A percentile compares a stretch with the other conserved stretches of the same genome.
Conservation (phyloP, 2,888 invertebrate genomes). For the Sarcophaga subvicina region DNA sequence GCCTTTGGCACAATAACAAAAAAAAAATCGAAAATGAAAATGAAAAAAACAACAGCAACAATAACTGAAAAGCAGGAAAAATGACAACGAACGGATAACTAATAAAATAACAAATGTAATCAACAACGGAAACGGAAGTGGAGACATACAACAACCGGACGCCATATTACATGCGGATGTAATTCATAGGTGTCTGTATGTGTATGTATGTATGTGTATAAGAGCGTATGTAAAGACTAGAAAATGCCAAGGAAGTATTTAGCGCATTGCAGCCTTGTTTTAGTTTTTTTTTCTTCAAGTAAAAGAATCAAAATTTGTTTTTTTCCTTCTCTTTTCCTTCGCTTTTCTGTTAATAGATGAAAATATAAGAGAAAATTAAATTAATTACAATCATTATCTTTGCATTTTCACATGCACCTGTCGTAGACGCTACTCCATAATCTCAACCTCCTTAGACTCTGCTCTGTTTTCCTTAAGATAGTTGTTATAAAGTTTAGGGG, state of each 20-base stretch:
- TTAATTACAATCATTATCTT: conserved; percentile 80
- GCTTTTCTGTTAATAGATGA: conserved; percentile 72
- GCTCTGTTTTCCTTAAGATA: neutral
- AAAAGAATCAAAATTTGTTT: neutral
- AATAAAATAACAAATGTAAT: conserved; percentile 69
- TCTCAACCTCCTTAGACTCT: conserved; percentile 15
- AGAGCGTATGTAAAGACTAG: too few species aligned
- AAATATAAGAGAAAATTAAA: conserved; percentile 80
- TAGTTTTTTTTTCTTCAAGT: conserved; percentile 13
- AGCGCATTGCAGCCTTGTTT: conserved; percentile 77
- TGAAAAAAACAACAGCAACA: conserved; percentile 40
- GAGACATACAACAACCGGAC: conserved; percentile 67
- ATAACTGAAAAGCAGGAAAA: conserved; percentile 36
- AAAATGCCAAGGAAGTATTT: conserved; percentile 74
- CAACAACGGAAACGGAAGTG: conserved; percentile 70
- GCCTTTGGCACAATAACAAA: conserved; percentile 67
- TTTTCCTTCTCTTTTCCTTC: too few species aligned
- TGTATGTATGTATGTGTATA: neutral
- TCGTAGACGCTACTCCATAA: conserved; percentile 35
- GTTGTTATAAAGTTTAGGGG: too few species aligned
- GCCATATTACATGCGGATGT: conserved; percentile 61
- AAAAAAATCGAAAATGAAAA: conserved; percentile 43
- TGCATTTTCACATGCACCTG: conserved; percentile 73
- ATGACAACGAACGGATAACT: conserved; percentile 66
- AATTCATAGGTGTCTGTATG: neutral